Percentiles rank a stretch among this genome's conserved stretches.
Conservation (phyloP, 1,140 invertebrate species). For the Drosophila micromelanica region DNA sequence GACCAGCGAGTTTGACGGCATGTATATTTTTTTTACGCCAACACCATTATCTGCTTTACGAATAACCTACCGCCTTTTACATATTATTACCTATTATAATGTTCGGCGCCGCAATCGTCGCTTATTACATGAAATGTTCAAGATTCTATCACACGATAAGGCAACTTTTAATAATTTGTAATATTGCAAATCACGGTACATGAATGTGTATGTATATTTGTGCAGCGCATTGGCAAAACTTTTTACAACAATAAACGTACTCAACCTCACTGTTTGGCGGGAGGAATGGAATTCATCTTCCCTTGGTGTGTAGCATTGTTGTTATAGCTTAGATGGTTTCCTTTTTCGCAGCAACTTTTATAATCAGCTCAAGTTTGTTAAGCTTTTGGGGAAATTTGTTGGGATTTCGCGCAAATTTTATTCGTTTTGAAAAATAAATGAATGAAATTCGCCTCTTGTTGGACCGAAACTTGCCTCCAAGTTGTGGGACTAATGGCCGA, state of each 20-base stretch:
- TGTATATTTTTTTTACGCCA: not conserved
- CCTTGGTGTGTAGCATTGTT: conserved; percentile 25
- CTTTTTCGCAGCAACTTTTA: conserved; percentile 65
- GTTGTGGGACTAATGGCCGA: conserved; percentile 36
- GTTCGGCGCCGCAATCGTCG: conserved; percentile 9
- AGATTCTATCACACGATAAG: conserved; percentile 39
- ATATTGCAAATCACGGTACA: conserved; percentile 27
- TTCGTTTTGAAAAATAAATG: conserved; percentile 40
- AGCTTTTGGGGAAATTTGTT: conserved; percentile 79
- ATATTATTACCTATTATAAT: not conserved
- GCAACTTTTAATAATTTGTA: conserved; percentile 66
- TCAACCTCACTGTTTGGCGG: conserved; percentile 40
- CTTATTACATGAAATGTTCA: conserved; percentile 43
- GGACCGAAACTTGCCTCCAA: conserved; percentile 21
- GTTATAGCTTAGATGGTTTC: conserved; percentile 28
- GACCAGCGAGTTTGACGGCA: conserved; percentile 20
- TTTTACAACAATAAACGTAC: conserved; percentile 53
- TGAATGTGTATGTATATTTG: not conserved
- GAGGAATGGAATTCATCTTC: conserved; percentile 8
- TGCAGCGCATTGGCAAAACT: conserved; percentile 50
- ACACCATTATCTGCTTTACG: not conserved
- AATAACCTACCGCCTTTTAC: not conserved
- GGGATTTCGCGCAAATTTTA: conserved; percentile 75
- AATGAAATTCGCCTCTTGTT: conserved; percentile 35
- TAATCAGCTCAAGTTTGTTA: conserved; percentile 79